Conservation (phyloP, 2,113 vertebrate genomes). For the Kryptolebias marmoratus region DNA sequence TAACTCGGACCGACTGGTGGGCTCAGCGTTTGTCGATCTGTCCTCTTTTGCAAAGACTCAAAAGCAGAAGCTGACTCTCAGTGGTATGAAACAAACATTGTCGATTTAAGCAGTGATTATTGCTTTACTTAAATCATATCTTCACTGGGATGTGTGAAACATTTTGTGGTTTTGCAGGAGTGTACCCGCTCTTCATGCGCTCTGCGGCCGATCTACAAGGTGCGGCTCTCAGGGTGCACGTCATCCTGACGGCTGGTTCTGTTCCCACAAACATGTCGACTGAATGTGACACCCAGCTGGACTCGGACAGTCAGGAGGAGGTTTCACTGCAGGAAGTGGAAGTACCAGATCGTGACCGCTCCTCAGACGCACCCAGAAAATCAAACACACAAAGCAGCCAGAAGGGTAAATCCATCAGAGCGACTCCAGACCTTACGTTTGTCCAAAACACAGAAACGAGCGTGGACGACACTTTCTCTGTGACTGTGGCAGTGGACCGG, state of each 20-base stretch:
- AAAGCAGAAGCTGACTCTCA: constrained; percentile 79
- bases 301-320: constrained; percentile 77
- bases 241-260: constrained; percentile 68
- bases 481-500: constrained; percentile 86
- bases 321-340: constrained; percentile 35
- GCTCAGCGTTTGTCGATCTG: constrained; percentile 90
- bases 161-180: constrained; percentile 78
- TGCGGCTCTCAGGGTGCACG: constrained; percentile 88
- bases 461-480: constrained; percentile 83
- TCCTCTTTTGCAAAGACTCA: constrained; percentile 76
- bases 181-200: constrained; percentile 90
- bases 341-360: constrained; percentile 12
- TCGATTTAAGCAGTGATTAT: neutral
- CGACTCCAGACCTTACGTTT: constrained; percentile 25
- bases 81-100: constrained; percentile 81
- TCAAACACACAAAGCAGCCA: constrained; percentile 28
- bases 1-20: constrained; percentile 89
- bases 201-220: constrained; percentile 87
- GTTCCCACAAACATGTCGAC: constrained; percentile 14
- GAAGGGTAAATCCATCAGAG: constrained; percentile 24
- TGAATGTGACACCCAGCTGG: constrained; percentile 34
- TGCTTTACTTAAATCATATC: neutral
- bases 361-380: constrained; percentile 22
- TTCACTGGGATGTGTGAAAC: neutral
- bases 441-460: constrained; percentile 21